These are phyloP conservation scores for Sinentomon sp. DNA, from an alignment of 2,888 invertebrate species.

Conservation along the genomic window DNA sequence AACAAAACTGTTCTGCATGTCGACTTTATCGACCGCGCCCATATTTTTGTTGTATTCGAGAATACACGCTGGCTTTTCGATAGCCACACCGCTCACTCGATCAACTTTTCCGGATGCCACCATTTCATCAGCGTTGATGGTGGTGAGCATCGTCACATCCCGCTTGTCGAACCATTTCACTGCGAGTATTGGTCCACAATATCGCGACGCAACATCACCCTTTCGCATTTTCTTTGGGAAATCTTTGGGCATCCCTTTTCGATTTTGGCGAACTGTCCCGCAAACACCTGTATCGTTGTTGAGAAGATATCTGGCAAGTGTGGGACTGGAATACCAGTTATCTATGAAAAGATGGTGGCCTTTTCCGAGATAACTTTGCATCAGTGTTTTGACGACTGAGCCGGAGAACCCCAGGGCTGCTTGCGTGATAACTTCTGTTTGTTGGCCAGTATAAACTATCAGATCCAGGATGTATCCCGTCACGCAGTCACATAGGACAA, in stretches of 20 bases:
- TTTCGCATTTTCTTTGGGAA: conserved; percentile 9
- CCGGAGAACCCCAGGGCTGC: conserved; percentile 7
- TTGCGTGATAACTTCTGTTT: background rate
- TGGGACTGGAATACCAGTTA: conserved; percentile 9
- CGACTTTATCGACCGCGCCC: conserved; percentile 6
- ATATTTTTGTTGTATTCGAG: conserved; percentile 4
- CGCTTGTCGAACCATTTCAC: conserved; percentile 8
- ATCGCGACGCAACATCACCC: conserved; percentile 5
- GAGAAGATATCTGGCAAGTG: conserved; percentile 5
- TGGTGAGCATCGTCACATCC: conserved; percentile 7
- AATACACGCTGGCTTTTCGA: conserved; percentile 2
- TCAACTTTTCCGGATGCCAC: background rate
- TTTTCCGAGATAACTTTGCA: conserved; percentile 9
- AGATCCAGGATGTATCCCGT: conserved; percentile 9
- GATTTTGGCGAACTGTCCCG: conserved; percentile 11
- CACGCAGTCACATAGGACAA: conserved; percentile 7
- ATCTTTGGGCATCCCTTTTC: conserved; percentile 10
- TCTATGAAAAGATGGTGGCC: conserved; percentile 9
- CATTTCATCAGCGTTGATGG: conserved; percentile 1
- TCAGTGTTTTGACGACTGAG: conserved; percentile 2
- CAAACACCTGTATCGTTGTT: conserved; percentile 10
- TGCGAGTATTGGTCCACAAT: conserved; percentile 1
- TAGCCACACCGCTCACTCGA: background rate
- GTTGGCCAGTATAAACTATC: conserved; percentile 7
- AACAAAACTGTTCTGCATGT: conserved; percentile 3